Conservation (phyloP, 2,113 vertebrate genomes). For the Clarias batrachus region DNA sequence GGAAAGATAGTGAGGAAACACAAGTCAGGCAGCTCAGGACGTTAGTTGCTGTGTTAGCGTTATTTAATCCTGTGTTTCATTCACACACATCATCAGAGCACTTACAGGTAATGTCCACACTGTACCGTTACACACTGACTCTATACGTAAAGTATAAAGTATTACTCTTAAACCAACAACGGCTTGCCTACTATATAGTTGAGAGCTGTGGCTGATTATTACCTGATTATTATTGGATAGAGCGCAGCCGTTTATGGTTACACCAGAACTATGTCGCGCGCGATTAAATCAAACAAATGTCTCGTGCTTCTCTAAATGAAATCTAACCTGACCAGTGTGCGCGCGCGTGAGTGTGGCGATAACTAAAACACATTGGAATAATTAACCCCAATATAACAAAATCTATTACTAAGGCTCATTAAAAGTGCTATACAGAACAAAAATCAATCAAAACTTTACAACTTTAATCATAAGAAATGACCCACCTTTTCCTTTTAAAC, state of each 20-base stretch:
- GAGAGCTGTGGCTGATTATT: not conserved
- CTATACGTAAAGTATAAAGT: not conserved
- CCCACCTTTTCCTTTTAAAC: slow-evolving; percentile 25
- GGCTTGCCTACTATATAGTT: not conserved
- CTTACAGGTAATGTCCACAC: not conserved
- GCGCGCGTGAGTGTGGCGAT: not conserved
- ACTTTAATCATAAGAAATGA: not conserved
- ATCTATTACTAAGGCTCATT: not conserved
- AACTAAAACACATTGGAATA: not conserved
- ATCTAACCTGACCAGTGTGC: not conserved
- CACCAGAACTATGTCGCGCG: not conserved
- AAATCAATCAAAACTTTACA: not conserved
- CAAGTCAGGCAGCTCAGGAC: not conserved
- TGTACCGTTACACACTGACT: not conserved
- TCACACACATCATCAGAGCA: not conserved
- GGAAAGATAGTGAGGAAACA: not conserved
- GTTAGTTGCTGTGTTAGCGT: too few species aligned
- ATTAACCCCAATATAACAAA: not conserved
- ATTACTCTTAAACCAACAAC: not conserved
- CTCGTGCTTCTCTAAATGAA: not conserved
- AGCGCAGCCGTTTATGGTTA: not conserved
- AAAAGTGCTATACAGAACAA: not conserved
- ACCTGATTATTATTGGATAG: not conserved
- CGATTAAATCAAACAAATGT: not conserved
- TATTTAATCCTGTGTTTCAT: not conserved